These are phyloP conservation scores for Cydia amplana DNA, from an alignment of 1,140 invertebrate genomes.

Conservation along the genomic window DNA sequence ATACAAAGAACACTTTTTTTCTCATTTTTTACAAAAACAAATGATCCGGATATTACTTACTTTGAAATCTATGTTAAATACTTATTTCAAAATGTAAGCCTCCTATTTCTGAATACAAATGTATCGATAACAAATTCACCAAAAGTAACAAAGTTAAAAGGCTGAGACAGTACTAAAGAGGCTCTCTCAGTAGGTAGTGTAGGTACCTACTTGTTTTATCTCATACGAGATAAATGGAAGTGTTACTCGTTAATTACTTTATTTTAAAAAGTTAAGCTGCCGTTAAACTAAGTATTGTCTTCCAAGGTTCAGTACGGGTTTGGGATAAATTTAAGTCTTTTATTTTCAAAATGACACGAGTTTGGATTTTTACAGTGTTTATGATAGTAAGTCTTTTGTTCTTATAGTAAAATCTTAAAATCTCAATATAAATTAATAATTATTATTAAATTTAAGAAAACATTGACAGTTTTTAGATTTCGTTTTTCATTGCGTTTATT, in stretches of 20 bases:
- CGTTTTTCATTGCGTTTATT: not conserved
- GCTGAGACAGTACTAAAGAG: constrained; percentile 22
- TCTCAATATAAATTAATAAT: constrained; percentile 3
- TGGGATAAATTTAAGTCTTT: constrained; percentile 28
- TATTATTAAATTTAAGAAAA: no score
- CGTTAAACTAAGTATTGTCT: constrained; percentile 9
- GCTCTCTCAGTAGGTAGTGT: constrained; percentile 17
- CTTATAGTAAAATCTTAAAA: constrained; percentile 19
- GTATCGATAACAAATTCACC: not conserved
- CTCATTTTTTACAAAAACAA: no score
- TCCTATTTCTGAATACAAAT: not conserved
- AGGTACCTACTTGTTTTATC: constrained; percentile 25
- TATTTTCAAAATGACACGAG: constrained; percentile 42
- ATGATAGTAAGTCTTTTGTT: constrained; percentile 39
- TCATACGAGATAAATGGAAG: constrained; percentile 14
- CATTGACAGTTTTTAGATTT: not conserved
- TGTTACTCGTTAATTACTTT: constrained; percentile 12
- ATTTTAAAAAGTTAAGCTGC: constrained; percentile 20
- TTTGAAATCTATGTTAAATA: no score
- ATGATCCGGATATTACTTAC: no score
- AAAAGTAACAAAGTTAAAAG: not conserved
- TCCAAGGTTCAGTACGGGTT: constrained; percentile 10
- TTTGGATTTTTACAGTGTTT: constrained; percentile 35
- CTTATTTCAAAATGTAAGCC: not conserved
- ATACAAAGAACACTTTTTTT: no score